Evolutionary conservation across 2,888 invertebrate species (phyloP).

Genomic region (Amphipyra berbera): DNA sequence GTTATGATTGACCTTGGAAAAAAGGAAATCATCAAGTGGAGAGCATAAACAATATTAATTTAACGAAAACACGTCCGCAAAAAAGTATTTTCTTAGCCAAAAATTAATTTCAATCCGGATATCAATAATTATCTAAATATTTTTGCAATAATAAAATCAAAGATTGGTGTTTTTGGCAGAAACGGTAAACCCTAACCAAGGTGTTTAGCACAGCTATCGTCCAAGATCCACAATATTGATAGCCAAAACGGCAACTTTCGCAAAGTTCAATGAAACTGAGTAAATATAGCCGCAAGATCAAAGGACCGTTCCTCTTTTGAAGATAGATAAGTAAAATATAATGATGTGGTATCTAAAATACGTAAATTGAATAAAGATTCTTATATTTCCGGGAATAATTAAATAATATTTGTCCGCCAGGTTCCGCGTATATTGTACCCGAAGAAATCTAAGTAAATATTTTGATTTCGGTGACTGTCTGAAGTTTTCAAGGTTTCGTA

Average conservation of each 20-base stretch:
- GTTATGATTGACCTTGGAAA: no score
- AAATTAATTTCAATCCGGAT: conserved; percentile 17
- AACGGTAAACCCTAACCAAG: conserved; percentile 7
- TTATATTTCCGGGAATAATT: conserved; percentile 7
- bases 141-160: conserved; percentile 34
- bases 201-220: conserved; percentile 18
- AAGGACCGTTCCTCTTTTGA: conserved; percentile 47
- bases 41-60: no score
- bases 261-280: conserved; percentile 51
- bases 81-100: conserved; percentile 6
- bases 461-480: no score
- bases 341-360: conserved; percentile 25
- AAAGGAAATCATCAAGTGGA: no score
- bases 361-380: conserved; percentile 29
- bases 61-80: not conserved
- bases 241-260: conserved; percentile 42
- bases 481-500: no score
- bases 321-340: conserved; percentile 36
- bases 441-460: not conserved
- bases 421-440: no score
- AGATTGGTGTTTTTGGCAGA: conserved; percentile 51
- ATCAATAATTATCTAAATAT: conserved; percentile 35
- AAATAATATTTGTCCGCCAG: no score
- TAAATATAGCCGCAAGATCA: conserved; percentile 52
- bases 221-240: conserved; percentile 53